Base-by-base conservation (phyloP, 2,113 vertebrate genomes). In the Chaetops frenatus region DNA sequence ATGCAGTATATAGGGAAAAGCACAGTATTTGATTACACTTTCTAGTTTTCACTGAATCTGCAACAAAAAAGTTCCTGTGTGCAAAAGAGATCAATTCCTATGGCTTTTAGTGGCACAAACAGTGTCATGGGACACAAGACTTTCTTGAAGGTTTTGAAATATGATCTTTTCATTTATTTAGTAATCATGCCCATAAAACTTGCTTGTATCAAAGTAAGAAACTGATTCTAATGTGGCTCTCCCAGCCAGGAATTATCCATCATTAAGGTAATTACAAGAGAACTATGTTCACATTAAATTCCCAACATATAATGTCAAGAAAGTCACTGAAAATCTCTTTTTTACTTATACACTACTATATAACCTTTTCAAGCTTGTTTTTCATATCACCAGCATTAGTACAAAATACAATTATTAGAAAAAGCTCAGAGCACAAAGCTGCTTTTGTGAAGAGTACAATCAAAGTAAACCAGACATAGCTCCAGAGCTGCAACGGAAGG, bases 21-120 rank as follows among this genome's bases (percentile, higher is more conserved):
- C 54, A 64, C 8, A 71, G 53, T 33, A 92, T 95, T 94, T 97
- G 67, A 97, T 91, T 69, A 87, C n/a, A 94, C 48, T 38, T 67
- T 70, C 67, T 76, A 85, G 71, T 92, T 96, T 94, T 91, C 90
- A 81, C 57, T 82, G 72, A 84, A 88, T 44, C 36, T 71, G 42
- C 50, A 73, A 74, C 71, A 54, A 86, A 74, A 86, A 73, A 74
- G 15, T 76, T 91, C 44, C 57, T n/a, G 23, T 2, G 24, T 73
- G 74, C 56, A 86, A 87, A 82, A 53, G 24, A 95, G 45, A 92
- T 35, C 24, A 36, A 6, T 78, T 89, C 70, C 40, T 90, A 35
- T 6, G 24, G 72, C 24, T 90, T 70, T 94, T 81, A 80, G 61
- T 79, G 92, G 77, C 82, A 77, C 53, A 50, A 19, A 17, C 2